Evolutionary conservation across 2,113 vertebrate genomes (phyloP).

Genomic region (Mormyrus iriodes): DNA sequence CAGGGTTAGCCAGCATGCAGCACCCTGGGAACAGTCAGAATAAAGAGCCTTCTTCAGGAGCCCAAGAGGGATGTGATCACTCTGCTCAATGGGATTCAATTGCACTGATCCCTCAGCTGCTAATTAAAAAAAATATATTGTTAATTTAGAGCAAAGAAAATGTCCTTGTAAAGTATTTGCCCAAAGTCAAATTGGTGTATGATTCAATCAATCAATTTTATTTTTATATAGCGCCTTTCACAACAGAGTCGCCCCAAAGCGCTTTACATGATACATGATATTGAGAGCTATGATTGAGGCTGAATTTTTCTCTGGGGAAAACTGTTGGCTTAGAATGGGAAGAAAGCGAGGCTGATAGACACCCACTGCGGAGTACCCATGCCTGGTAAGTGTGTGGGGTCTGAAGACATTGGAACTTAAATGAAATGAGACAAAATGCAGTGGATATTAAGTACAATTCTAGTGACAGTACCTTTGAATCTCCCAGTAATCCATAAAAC

Average conservation of each 20-base stretch:
- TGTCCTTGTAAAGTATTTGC: background rate
- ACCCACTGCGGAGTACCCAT: background rate
- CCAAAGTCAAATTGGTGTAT: background rate
- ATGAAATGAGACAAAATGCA: background rate
- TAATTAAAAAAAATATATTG: background rate
- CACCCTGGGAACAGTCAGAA: too few species aligned
- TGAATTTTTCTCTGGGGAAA: background rate
- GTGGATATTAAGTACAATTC: background rate
- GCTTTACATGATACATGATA: too few species aligned
- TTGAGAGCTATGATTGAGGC: too few species aligned
- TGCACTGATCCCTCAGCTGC: background rate
- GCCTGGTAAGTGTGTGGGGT: background rate
- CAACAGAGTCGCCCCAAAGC: too few species aligned
- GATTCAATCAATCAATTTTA: too few species aligned
- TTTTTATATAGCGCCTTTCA: too few species aligned
- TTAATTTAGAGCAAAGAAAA: background rate
- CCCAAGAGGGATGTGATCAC: background rate
- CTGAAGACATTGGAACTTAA: background rate
- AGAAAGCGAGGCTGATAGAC: background rate
- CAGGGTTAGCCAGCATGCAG: too few species aligned
- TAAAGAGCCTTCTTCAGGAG: too few species aligned
- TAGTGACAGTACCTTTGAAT: background rate
- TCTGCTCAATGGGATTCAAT: background rate
- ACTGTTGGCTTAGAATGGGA: too few species aligned
- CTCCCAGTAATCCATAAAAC: background rate